Percentiles rank a stretch among this genome's conserved stretches.
Evolutionary conservation across 2,113 vertebrate genomes (phyloP).

Genomic region (Ictalurus punctatus): DNA sequence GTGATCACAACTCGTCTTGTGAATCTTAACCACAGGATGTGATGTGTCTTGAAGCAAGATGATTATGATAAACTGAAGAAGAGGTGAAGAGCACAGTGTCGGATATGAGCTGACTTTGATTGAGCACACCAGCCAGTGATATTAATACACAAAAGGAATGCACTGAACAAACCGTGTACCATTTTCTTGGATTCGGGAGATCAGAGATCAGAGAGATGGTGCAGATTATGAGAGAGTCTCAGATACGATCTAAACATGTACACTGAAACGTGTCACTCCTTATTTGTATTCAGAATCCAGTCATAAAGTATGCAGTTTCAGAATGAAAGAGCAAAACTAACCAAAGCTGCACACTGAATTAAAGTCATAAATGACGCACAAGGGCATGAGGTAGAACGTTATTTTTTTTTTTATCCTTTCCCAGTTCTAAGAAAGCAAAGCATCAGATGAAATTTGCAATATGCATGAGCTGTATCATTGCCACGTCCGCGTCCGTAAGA

Average conservation of each 20-base stretch:
- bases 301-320: background rate
- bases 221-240: background rate
- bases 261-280: background rate
- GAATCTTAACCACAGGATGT: constrained; percentile 30
- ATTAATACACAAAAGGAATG: background rate
- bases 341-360: constrained; percentile 1
- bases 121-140: background rate
- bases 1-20: background rate
- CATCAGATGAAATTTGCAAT: constrained; percentile 1
- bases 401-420: background rate
- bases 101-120: background rate
- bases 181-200: background rate
- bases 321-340: constrained; percentile 28
- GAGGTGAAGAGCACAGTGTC: background rate
- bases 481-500: background rate
- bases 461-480: constrained; percentile 15
- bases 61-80: background rate
- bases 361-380: constrained; percentile 22
- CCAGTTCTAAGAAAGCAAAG: constrained; percentile 25
- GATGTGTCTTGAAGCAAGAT: background rate
- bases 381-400: background rate
- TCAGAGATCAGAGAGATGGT: background rate
- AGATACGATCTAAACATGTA: background rate
- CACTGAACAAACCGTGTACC: background rate
- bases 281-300: constrained; percentile 19